Evolutionary conservation across 2,113 vertebrate species (phyloP).

Genomic region (Thryonomys swinderianus): DNA sequence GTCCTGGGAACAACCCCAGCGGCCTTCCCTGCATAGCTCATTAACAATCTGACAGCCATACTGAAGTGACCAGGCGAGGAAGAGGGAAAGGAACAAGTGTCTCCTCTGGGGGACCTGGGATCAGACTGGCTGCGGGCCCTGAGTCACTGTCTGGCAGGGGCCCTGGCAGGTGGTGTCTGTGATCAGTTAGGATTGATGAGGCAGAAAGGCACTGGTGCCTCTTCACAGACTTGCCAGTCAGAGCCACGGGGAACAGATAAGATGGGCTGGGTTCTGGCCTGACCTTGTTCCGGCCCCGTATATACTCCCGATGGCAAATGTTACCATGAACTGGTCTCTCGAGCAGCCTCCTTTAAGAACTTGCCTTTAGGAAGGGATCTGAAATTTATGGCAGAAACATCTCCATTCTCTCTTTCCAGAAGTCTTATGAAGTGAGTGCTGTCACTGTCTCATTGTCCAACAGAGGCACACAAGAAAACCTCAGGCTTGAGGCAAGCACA

Average conservation of each 20-base stretch:
- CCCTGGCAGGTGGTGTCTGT: neutral
- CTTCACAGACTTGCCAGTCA: neutral
- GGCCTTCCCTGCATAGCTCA: neutral
- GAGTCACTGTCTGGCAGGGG: neutral
- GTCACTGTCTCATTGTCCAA: neutral
- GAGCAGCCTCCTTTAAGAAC: neutral
- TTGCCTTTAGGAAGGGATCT: neutral
- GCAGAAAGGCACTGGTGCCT: neutral
- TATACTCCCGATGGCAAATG: too few relatives aligned
- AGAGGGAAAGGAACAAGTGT: neutral
- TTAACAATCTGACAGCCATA: neutral
- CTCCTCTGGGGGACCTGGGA: neutral
- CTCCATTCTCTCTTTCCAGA: neutral
- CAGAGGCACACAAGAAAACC: neutral
- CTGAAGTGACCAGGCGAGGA: rapidly evolving
- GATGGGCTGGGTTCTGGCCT: neutral
- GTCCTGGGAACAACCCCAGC: neutral
- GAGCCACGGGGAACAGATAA: neutral
- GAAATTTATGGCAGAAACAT: neutral
- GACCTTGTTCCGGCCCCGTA: neutral
- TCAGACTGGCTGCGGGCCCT: neutral
- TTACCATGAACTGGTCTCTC: neutral
- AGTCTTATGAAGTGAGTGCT: neutral
- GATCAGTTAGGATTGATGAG: neutral
- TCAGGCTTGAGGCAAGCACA: neutral